A percentile compares a stretch with the other conserved stretches of the same genome.
Conservation (phyloP, 2,888 invertebrate genomes). For the Sinodicranocentrus sp. region DNA sequence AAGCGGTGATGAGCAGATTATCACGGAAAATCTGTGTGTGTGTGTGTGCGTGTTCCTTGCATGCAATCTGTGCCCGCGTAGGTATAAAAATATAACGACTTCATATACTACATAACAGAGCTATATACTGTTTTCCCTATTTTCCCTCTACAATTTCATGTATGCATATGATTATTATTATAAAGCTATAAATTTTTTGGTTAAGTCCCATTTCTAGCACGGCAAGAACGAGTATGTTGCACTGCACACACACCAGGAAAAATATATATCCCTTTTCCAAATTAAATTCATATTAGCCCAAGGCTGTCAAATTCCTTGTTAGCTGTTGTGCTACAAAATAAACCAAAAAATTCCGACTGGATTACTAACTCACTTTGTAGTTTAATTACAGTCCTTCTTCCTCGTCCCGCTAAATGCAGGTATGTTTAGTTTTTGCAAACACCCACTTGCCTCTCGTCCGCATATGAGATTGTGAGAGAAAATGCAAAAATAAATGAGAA, state of each 20-base stretch:
- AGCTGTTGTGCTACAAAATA: neutral
- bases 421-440: conserved; percentile 5
- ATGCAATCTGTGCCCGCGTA: conserved; percentile 28
- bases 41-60: conserved; percentile 41
- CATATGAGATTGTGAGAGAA: too few species aligned
- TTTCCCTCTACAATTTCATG: neutral
- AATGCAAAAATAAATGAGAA: too few species aligned
- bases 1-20: conserved; percentile 54
- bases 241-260: neutral
- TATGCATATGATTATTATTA: conserved; percentile 8
- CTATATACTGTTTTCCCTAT: neutral
- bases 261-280: neutral
- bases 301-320: conserved; percentile 61
- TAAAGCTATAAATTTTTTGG: conserved; percentile 3
- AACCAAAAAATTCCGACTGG: conserved; percentile 3
- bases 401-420: neutral
- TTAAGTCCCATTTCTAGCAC: conserved; percentile 55
- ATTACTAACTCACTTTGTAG: neutral
- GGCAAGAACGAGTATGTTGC: neutral
- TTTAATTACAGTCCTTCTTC: conserved; percentile 13
- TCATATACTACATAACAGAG: neutral
- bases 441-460: too few species aligned
- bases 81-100: too few species aligned
- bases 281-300: conserved; percentile 58
- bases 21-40: conserved; percentile 50